phyloP scores from a whole-genome alignment of 2,113 vertebrate genomes.

The Ictalurus punctatus region DNA sequence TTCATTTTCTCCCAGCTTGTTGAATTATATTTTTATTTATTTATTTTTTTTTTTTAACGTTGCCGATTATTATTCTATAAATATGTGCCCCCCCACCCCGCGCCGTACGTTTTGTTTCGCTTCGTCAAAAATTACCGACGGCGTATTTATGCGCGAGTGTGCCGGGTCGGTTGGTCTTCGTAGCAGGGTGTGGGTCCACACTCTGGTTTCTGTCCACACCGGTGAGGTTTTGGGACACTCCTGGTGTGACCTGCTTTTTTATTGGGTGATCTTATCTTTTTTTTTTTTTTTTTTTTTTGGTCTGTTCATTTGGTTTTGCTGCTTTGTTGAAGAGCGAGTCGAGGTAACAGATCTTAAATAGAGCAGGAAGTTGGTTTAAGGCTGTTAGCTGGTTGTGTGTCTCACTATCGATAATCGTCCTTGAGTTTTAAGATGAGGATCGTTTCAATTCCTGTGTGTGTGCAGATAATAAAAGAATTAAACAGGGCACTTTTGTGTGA shows the following conservation, averaged over 20 bases:
- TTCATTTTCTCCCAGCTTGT: not conserved
- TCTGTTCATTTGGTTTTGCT: conserved; percentile 10
- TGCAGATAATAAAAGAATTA: not conserved
- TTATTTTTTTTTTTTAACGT: not conserved
- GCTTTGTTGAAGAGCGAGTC: not conserved
- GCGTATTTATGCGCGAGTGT: not conserved
- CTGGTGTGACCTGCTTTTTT: not conserved
- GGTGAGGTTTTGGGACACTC: not conserved
- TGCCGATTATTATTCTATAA: not conserved
- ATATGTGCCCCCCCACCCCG: not conserved
- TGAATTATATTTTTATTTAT: not conserved
- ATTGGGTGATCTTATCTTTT: too few species aligned
- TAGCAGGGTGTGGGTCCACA: not conserved
- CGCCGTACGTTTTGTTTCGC: not conserved
- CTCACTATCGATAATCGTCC: conserved; percentile 28
- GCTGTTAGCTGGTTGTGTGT: conserved; percentile 8
- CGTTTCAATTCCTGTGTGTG: not conserved
- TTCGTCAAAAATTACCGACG: not conserved
- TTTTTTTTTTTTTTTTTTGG: not conserved
- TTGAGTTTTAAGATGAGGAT: not conserved
- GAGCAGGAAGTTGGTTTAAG: conserved; percentile 2
- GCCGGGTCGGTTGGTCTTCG: not conserved
- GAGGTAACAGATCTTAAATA: not conserved
- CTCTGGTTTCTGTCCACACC: not conserved
- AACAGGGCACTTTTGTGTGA: not conserved